Percentiles rank a stretch among this genome's conserved stretches.
Conservation (phyloP, 2,113 vertebrate genomes). For the Acinonyx jubatus region DNA sequence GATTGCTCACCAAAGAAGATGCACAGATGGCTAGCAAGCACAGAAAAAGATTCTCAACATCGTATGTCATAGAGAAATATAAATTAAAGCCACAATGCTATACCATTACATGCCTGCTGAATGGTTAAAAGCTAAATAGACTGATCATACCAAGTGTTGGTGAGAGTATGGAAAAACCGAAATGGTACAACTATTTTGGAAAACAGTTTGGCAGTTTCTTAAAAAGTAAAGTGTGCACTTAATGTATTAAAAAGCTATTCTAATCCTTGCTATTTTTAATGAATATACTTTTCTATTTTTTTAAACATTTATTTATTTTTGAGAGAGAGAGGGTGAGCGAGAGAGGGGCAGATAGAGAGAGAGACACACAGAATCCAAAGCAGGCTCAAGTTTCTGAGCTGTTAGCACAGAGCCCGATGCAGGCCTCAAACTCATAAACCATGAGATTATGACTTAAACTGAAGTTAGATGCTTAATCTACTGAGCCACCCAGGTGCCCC, state of each 20-base stretch:
- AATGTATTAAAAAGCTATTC: neutral
- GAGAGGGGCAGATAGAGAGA: no score
- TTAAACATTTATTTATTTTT: no score
- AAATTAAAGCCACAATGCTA: neutral
- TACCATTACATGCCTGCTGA: neutral
- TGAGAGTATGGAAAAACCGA: neutral
- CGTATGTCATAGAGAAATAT: neutral
- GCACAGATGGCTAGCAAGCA: slow-evolving; percentile 15
- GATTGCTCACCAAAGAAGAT: slow-evolving; percentile 23
- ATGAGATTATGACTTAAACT: no score
- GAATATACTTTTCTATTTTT: no score
- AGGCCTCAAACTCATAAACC: no score
- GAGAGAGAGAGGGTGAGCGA: no score
- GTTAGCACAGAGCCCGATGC: no score
- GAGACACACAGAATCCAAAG: no score
- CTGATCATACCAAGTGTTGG: neutral
- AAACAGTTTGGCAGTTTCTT: slow-evolving; percentile 6
- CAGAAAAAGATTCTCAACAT: neutral
- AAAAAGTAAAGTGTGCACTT: neutral
- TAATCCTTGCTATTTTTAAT: neutral
- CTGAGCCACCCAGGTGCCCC: no score
- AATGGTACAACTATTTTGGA: neutral
- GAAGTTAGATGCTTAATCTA: no score
- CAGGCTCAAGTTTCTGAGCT: no score
- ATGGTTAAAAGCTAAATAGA: slow-evolving; percentile 13